These are phyloP conservation scores for Aurelia aurita DNA, from an alignment of 30 jellyfish, hydroid and myxozoan species.

Conservation along the genomic window DNA sequence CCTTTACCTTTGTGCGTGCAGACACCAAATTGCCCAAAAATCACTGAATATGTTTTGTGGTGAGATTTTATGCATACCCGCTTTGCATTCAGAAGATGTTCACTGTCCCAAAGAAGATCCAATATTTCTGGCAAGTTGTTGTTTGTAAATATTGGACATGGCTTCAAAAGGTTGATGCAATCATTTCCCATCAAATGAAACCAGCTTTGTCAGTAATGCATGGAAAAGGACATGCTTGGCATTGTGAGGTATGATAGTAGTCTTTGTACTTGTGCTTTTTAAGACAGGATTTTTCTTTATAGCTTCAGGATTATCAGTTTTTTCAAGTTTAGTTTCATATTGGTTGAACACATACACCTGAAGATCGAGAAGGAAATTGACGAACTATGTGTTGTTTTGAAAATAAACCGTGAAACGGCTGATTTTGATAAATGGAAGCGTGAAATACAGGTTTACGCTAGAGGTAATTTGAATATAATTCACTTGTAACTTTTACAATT, in stretches of 20 bases:
- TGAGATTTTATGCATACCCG: slow-evolving; percentile 14
- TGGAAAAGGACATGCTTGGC: slow-evolving; percentile 52
- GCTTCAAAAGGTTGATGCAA: slow-evolving; percentile 16
- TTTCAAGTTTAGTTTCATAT: too few relatives aligned
- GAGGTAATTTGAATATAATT: too few relatives aligned
- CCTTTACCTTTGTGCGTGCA: slow-evolving; percentile 8
- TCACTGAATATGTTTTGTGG: slow-evolving; percentile 18
- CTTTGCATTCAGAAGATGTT: not conserved
- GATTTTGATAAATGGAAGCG: too few relatives aligned
- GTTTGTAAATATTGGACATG: slow-evolving; percentile 22
- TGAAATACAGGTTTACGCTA: too few relatives aligned
- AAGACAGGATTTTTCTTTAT: too few relatives aligned
- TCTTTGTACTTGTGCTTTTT: too few relatives aligned
- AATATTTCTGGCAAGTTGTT: slow-evolving; percentile 18
- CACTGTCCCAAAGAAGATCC: slow-evolving; percentile 2
- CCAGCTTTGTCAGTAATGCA: slow-evolving; percentile 53
- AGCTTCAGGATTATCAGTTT: too few relatives aligned
- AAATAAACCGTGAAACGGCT: too few relatives aligned
- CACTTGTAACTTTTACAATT: too few relatives aligned
- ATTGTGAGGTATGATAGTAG: slow-evolving; percentile 23
- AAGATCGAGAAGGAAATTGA: too few relatives aligned
- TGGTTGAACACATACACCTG: too few relatives aligned
- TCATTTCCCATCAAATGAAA: slow-evolving; percentile 15
- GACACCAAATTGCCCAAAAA: slow-evolving; percentile 17
- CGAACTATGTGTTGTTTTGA: too few relatives aligned